phyloP scores from a whole-genome alignment of 1,140 invertebrate genomes.

The Calephelis virginiensis region DNA sequence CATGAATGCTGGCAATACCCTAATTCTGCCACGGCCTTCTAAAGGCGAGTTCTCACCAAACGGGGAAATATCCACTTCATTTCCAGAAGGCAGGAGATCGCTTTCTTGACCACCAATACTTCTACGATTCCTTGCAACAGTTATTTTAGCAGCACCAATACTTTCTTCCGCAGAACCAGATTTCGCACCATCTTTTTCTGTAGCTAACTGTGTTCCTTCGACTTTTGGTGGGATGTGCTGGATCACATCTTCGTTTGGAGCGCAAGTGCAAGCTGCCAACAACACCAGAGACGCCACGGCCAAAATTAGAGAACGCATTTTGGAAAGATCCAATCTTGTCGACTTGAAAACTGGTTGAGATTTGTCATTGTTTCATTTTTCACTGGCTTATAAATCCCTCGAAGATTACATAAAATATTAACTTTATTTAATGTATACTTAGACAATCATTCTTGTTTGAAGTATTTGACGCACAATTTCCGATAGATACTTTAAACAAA shows the following conservation, averaged over 20 bases:
- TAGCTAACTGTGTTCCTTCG: conserved; percentile 66
- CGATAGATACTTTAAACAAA: conserved; percentile 44
- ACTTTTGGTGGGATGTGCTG: conserved; percentile 62
- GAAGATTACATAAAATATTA: conserved; percentile 58
- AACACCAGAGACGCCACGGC: conserved; percentile 63
- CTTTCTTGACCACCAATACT: conserved; percentile 55
- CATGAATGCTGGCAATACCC: conserved; percentile 61
- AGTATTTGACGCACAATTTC: conserved; percentile 53
- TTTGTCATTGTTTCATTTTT: conserved; percentile 19
- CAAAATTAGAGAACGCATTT: conserved; percentile 65
- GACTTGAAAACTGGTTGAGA: conserved; percentile 24
- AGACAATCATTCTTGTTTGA: conserved; percentile 46
- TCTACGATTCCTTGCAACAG: conserved; percentile 40
- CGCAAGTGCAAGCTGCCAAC: conserved; percentile 58
- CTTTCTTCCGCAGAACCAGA: conserved; percentile 63
- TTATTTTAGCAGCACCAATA: conserved; percentile 52
- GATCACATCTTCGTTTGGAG: conserved; percentile 57
- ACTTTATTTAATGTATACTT: conserved; percentile 51
- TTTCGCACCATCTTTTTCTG: conserved; percentile 54
- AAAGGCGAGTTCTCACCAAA: conserved; percentile 54
- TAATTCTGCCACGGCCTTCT: conserved; percentile 58
- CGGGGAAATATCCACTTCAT: conserved; percentile 50
- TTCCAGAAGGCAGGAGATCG: conserved; percentile 55
- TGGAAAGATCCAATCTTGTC: conserved; percentile 64
- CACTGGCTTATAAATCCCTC: conserved; percentile 43